A percentile compares a stretch with the other conserved stretches of the same genome.
Evolutionary conservation across 92 coral and sea anemone genomes (phyloP).

Genomic region (Epizoanthus illoricatus): DNA sequence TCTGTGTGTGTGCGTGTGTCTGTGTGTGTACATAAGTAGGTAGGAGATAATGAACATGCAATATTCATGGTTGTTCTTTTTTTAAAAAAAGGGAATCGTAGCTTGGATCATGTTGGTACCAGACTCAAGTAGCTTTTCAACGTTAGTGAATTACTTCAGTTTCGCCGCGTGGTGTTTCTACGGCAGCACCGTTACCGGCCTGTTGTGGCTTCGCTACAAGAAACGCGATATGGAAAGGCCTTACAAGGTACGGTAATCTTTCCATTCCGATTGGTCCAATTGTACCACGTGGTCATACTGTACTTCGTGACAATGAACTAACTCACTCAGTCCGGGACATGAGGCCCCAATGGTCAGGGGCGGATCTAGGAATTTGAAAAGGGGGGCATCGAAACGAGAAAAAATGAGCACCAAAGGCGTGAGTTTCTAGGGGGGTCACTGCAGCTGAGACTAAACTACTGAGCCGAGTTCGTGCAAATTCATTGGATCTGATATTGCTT

Average conservation of each 20-base stretch:
- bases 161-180: constrained; percentile 97
- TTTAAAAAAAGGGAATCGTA: constrained; percentile 65
- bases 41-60: neutral
- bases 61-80: neutral
- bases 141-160: constrained; percentile 91
- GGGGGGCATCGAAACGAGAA: too few species aligned
- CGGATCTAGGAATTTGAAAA: too few species aligned
- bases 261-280: neutral
- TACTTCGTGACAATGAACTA: too few species aligned
- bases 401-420: too few species aligned
- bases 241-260: constrained; percentile 56
- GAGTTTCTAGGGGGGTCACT: too few species aligned
- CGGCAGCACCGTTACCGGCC: constrained; percentile 74
- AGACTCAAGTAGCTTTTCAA: constrained; percentile 82
- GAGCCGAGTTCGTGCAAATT: too few species aligned
- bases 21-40: neutral
- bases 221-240: constrained; percentile 76
- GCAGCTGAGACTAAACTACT: too few species aligned
- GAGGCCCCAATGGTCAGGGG: neutral
- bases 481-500: too few species aligned
- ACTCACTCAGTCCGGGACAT: neutral
- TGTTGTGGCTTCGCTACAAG: constrained; percentile 80
- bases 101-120: constrained; percentile 97
- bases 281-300: too few species aligned
- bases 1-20: neutral